A percentile compares a stretch with the other conserved stretches of the same genome.
Conservation (phyloP, 2,797 vertebrate species). For the Balearica regulorum region DNA sequence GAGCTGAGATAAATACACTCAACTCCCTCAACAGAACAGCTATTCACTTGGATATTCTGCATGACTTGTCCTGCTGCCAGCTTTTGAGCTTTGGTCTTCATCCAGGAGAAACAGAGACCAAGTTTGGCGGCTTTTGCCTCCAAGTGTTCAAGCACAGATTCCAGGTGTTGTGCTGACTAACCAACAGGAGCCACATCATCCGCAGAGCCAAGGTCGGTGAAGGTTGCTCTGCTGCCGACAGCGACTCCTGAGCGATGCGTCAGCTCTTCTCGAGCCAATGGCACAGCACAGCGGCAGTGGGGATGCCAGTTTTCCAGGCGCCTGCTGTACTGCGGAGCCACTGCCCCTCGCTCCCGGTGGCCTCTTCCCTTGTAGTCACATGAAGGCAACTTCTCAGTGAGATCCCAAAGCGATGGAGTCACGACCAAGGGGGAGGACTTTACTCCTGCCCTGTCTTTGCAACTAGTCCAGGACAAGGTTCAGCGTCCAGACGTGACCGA, state of each 20-base stretch:
- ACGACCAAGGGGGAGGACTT: not conserved
- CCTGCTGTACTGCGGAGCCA: not conserved
- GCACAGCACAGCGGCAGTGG: not conserved
- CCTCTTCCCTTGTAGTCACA: accelerated
- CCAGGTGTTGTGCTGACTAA: slow-evolving; percentile 22
- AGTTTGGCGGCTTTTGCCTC: not conserved
- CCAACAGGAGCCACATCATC: not conserved
- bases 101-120: slow-evolving; percentile 23
- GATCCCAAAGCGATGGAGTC: not conserved
- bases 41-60: slow-evolving; percentile 1
- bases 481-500: not conserved
- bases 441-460: not conserved
- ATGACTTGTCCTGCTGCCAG: slow-evolving; percentile 24
- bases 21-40: not conserved
- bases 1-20: not conserved
- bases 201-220: not conserved
- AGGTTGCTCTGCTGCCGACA: accelerated
- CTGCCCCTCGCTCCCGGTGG: not conserved
- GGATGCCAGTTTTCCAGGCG: not conserved
- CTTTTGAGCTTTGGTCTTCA: slow-evolving; percentile 11
- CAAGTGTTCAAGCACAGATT: not conserved
- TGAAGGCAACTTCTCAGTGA: not conserved
- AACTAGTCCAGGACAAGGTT: slow-evolving; percentile 34
- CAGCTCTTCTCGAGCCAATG: not conserved
- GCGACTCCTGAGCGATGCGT: accelerated